Evolutionary conservation across 2,888 invertebrate species (phyloP).

Genomic region (Rotaria sp.): DNA sequence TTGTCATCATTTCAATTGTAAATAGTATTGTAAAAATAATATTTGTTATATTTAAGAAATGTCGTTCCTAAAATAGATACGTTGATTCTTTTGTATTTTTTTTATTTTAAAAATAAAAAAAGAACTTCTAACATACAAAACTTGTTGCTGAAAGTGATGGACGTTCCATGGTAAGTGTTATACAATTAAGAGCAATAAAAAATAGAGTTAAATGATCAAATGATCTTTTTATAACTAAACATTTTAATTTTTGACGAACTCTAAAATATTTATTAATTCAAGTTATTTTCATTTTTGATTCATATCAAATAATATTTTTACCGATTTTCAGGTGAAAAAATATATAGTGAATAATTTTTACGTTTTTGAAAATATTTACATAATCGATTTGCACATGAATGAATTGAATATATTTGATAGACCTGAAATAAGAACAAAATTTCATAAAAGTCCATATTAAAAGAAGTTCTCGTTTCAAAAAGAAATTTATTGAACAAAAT

Average conservation of each 20-base stretch:
- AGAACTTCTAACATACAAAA: constrained; percentile 46
- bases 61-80: constrained; percentile 66
- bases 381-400: not conserved
- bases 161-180: constrained; percentile 96
- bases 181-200: constrained; percentile 95
- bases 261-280: constrained; percentile 44
- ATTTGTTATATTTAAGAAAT: constrained; percentile 80
- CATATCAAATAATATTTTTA: constrained; percentile 43
- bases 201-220: constrained; percentile 91
- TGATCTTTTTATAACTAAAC: constrained; percentile 66
- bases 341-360: constrained; percentile 79
- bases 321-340: constrained; percentile 76
- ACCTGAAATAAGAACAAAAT: not conserved
- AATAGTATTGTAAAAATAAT: constrained; percentile 97
- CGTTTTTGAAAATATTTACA: constrained; percentile 59
- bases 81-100: no score
- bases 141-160: constrained; percentile 93
- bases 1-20: constrained; percentile 90
- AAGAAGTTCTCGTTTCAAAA: no score
- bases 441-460: no score
- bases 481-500: no score
- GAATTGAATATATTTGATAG: not conserved
- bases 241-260: constrained; percentile 46
- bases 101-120: not conserved
- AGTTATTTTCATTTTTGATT: constrained; percentile 47